These are phyloP conservation scores for Amorpha juglandis DNA, from an alignment of 2,888 invertebrate genomes.

Conservation along the genomic window DNA sequence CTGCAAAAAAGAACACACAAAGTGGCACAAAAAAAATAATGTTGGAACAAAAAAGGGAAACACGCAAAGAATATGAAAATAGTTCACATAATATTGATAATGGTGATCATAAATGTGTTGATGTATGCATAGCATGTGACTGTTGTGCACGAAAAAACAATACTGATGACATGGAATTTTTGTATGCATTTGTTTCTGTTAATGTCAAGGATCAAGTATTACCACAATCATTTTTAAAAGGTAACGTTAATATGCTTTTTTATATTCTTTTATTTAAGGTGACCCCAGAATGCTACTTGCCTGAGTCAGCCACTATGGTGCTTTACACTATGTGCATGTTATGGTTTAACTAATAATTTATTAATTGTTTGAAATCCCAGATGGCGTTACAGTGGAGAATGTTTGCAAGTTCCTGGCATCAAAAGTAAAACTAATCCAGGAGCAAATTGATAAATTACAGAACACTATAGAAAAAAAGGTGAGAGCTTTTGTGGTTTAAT, in stretches of 20 bases:
- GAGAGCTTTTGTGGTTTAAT: constrained; percentile 18
- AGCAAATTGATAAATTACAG: constrained; percentile 68
- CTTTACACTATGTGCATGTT: too few species aligned
- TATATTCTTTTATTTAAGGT: constrained; percentile 7
- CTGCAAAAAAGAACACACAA: constrained; percentile 32
- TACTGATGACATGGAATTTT: constrained; percentile 58
- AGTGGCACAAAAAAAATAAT: constrained; percentile 2
- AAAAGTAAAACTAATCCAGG: constrained; percentile 70
- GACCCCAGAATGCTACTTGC: constrained; percentile 1
- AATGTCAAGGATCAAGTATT: constrained; percentile 71
- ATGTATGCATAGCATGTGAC: constrained; percentile 44
- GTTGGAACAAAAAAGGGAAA: neutral
- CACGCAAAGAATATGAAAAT: neutral
- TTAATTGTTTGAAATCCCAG: constrained; percentile 50
- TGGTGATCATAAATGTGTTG: constrained; percentile 21
- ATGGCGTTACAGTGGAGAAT: constrained; percentile 60
- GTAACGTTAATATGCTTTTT: constrained; percentile 42
- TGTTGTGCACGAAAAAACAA: constrained; percentile 50
- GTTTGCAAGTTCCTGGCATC: constrained; percentile 72
- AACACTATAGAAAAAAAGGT: constrained; percentile 66
- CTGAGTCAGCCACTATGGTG: too few species aligned
- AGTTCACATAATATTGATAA: constrained; percentile 25
- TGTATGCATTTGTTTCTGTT: constrained; percentile 72
- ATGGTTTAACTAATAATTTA: neutral
- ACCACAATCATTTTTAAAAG: constrained; percentile 69